A percentile compares a stretch with the other conserved stretches of the same genome.
These are phyloP conservation scores for Holacanthus passer DNA, from an alignment of 2,113 vertebrate species.

Conservation along the genomic window DNA sequence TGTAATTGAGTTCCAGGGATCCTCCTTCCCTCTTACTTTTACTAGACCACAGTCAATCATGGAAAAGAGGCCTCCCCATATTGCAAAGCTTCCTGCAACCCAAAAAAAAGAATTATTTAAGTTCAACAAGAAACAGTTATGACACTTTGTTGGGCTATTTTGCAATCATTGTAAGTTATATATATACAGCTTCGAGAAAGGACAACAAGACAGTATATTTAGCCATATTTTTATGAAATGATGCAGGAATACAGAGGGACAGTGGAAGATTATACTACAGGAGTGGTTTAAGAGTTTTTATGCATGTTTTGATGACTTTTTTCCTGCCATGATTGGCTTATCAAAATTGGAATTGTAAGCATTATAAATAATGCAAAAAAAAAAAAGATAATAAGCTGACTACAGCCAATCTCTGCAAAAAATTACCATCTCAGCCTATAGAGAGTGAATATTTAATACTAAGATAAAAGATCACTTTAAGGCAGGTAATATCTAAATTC, in stretches of 20 bases:
- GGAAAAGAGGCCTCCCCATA: conserved; percentile 98
- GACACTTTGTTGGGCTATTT: not conserved
- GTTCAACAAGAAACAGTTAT: not conserved
- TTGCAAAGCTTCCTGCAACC: conserved; percentile 92
- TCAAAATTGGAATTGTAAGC: rapidly evolving
- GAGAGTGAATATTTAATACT: not conserved
- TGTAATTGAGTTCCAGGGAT: conserved; percentile 98
- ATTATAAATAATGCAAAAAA: not conserved
- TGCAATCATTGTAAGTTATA: not conserved
- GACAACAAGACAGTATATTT: not conserved
- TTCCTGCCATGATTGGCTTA: not conserved
- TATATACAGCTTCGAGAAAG: not conserved
- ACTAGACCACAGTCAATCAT: conserved; percentile 98
- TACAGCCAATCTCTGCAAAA: too few species aligned
- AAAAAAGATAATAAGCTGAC: not conserved
- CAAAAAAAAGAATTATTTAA: not conserved
- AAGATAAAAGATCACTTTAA: not conserved
- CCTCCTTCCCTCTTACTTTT: conserved; percentile 94
- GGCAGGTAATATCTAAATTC: not conserved
- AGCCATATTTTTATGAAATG: not conserved
- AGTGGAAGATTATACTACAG: not conserved
- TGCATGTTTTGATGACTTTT: not conserved
- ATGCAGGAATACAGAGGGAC: not conserved
- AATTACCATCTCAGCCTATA: not conserved
- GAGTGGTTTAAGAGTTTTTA: not conserved